These are phyloP conservation scores for Takifugu rubripes DNA, from an alignment of 2,797 vertebrate genomes.

Conservation along the genomic window DNA sequence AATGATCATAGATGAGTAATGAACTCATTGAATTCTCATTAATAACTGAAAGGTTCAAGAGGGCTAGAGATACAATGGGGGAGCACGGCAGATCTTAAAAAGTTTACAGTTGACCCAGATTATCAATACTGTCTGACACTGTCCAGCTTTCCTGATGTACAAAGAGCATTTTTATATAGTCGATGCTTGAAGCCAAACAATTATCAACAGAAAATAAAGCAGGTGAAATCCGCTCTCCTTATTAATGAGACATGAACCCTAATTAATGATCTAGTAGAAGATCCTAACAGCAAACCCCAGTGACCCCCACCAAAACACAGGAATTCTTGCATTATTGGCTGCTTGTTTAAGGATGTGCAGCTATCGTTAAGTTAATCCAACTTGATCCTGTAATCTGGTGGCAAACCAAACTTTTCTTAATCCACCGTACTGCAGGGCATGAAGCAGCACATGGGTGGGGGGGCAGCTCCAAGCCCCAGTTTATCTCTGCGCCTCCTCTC, in stretches of 20 bases:
- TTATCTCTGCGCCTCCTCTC: conserved; percentile 23
- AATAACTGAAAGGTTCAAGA: conserved; percentile 37
- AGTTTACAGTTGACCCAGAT: neutral
- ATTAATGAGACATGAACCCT: neutral
- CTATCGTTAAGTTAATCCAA: conserved; percentile 32
- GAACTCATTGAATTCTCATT: conserved; percentile 48
- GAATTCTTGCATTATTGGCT: neutral
- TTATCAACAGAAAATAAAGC: conserved; percentile 1
- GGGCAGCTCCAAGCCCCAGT: conserved; percentile 22
- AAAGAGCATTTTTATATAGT: neutral
- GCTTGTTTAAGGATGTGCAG: conserved; percentile 8
- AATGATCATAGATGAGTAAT: conserved; percentile 56
- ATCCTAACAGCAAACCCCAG: neutral
- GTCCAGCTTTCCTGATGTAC: neutral
- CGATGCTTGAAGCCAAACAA: neutral
- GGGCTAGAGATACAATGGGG: neutral
- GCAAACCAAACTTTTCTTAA: conserved; percentile 39
- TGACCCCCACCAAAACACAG: neutral
- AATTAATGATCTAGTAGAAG: neutral
- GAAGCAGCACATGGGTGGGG: conserved; percentile 2
- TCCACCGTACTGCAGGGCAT: conserved; percentile 29
- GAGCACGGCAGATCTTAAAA: neutral
- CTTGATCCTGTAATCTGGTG: conserved; percentile 39
- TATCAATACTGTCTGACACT: neutral
- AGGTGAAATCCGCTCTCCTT: neutral